Evolutionary conservation across 2,113 vertebrate genomes (phyloP).

Genomic region (Microcebus tavaratra): DNA sequence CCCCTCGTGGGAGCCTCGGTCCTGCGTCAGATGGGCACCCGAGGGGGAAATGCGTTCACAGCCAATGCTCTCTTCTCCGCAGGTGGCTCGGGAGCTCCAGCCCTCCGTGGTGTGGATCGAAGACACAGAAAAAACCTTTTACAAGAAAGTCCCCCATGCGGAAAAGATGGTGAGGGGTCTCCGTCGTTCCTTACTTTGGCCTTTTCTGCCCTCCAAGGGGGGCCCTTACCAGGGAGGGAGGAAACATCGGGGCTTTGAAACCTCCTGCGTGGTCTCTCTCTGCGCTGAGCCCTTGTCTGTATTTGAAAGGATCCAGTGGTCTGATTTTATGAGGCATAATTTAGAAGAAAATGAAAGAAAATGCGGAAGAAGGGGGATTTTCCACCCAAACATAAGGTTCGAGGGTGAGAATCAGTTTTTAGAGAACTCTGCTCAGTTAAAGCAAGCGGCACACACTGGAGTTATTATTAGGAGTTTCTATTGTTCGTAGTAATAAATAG

Average conservation of each 20-base stretch:
- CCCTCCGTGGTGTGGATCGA: constrained; percentile 92
- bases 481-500: constrained; percentile 49
- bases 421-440: not conserved
- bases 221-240: not conserved
- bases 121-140: constrained; percentile 90
- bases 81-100: constrained; percentile 91
- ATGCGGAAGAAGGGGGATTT: not conserved
- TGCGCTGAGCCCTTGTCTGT: not conserved
- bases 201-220: fast-evolving
- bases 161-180: constrained; percentile 84
- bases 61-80: not conserved
- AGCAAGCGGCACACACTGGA: not conserved
- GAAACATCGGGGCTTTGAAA: fast-evolving
- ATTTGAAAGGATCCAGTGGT: not conserved
- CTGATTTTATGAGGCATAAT: constrained; percentile 11
- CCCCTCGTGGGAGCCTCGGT: fast-evolving
- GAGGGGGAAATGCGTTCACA: fast-evolving
- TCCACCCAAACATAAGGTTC: not conserved
- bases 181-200: not conserved
- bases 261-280: not conserved
- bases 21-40: not conserved
- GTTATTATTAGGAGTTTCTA: constrained; percentile 64
- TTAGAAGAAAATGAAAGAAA: not conserved
- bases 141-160: constrained; percentile 81
- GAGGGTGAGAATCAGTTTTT: not conserved